These are phyloP conservation scores for Chroicocephalus ridibundus DNA, from an alignment of 2,113 vertebrate genomes.

Conservation along the genomic window DNA sequence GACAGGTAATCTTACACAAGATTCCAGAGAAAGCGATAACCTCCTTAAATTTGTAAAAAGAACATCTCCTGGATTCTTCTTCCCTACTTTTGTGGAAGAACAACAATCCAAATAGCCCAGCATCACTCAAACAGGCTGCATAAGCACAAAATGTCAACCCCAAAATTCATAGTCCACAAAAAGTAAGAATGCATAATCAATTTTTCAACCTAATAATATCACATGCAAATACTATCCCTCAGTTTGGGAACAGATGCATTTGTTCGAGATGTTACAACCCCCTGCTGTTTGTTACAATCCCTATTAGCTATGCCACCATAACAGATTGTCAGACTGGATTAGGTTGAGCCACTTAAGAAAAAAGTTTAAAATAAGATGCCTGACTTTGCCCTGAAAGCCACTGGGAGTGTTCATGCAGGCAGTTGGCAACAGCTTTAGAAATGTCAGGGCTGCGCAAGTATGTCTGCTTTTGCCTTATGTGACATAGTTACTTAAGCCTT, in stretches of 20 bases:
- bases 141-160: background rate
- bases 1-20: background rate
- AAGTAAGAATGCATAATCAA: background rate
- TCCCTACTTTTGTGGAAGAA: background rate
- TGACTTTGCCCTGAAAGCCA: background rate
- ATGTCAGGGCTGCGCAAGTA: background rate
- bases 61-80: background rate
- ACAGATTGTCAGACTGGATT: conserved; percentile 12
- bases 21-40: background rate
- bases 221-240: background rate
- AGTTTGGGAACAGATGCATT: conserved; percentile 8
- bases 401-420: background rate
- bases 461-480: background rate
- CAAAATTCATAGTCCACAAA: fast-evolving
- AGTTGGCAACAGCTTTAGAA: background rate
- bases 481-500: background rate
- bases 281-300: background rate
- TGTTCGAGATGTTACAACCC: conserved; percentile 1
- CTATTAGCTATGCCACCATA: conserved; percentile 14
- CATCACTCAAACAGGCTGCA: background rate
- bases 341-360: background rate
- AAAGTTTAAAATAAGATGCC: background rate
- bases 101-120: background rate
- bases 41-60: background rate
- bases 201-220: background rate